Percentiles rank a stretch among this genome's conserved stretches.
Conservation (phyloP, 2,797 vertebrate species). For the Echiichthys vipera region DNA sequence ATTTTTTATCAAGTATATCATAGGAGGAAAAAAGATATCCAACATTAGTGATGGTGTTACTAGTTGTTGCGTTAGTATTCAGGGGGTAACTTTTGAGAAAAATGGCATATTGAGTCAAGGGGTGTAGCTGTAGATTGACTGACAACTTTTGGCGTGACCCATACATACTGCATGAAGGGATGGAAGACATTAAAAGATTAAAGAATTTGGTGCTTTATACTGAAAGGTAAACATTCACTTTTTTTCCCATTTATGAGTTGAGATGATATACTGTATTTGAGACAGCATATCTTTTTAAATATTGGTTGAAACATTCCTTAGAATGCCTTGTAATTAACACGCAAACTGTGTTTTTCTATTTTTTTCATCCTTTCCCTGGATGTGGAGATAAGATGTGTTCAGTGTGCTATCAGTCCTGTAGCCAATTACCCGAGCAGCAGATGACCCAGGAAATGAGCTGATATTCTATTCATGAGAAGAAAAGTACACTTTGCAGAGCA, state of each 20-base stretch:
- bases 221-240: background rate
- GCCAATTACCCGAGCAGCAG: conserved; percentile 59
- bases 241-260: background rate
- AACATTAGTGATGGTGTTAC: no score
- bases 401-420: conserved; percentile 34
- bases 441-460: conserved; percentile 77
- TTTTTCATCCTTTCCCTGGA: conserved; percentile 4
- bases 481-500: conserved; percentile 66
- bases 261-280: background rate
- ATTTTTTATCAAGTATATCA: no score
- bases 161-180: no score
- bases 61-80: no score
- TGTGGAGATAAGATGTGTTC: conserved; percentile 30
- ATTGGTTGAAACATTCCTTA: background rate
- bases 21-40: no score
- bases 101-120: background rate
- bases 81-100: background rate
- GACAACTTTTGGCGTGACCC: no score
- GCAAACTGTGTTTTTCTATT: background rate
- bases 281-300: background rate
- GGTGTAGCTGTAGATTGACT: background rate
- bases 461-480: conserved; percentile 72
- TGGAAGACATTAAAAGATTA: background rate
- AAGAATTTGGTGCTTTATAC: background rate
- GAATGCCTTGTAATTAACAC: background rate